Evolutionary conservation across 2,888 invertebrate species (phyloP), one percentile per base, ranked within the genome.

Genomic region (Caenorhabditis zanzibari): DNA sequence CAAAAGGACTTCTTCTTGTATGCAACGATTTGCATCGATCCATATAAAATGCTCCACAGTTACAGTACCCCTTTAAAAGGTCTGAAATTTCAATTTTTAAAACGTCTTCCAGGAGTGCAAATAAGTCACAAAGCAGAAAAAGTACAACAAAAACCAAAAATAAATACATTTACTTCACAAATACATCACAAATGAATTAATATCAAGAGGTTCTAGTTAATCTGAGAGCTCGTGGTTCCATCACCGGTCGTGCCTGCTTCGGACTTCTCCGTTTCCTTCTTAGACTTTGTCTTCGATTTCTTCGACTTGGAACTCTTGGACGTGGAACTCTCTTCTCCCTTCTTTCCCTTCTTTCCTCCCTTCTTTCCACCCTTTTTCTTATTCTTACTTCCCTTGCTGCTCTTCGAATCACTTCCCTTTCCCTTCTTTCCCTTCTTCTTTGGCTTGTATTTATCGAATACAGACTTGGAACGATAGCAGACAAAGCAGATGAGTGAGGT

Each of bases 391-490:
- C 32, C 58, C 44, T 72, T 72, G 32, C 58, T 72, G 28, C 59
- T 59, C 73, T 73, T 73, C 5, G 41, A 35, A 16, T 47, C 59
- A 26, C 28, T 61, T 22, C 71, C 58, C 71, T 71, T 73, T 2
- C 32, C 52, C 63, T 59, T 59, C 38, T 38, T 38, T 59, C 32
- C 32, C 52, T 64, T 64, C 38, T 52, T 59, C 52, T 58, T 61
- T 38, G 32, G 19, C 59, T 49, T 64, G 38, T 74, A 74, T 44
- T 68, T 81, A 49, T 81, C 81, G 26, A 81, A 81, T 14, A 81
- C 81, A 10, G 81, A 81, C 24, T 81, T 81, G 52, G 81, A 81
- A 28, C 81, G 73, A 28, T 81, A 81, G 47, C 64, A 81, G n/a
- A 81, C 81, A 49, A 81, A 74, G 58, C 73, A 61, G 24, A 72